A percentile compares a stretch with the other conserved stretches of the same genome.
phyloP scores from a whole-genome alignment of 2,113 vertebrate genomes.

The Indicator indicator region DNA sequence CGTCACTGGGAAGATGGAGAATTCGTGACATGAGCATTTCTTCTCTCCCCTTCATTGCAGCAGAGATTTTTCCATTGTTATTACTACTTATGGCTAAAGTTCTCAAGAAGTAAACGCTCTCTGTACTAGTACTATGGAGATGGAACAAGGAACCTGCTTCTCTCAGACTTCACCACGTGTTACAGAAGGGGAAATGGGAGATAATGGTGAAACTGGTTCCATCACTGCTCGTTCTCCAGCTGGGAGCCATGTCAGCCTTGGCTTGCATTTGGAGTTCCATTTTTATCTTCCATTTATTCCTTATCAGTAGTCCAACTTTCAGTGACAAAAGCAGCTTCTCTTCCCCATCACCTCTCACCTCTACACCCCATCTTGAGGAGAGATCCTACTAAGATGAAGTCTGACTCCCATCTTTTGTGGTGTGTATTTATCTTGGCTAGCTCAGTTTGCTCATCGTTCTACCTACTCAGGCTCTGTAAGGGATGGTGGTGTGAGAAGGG shows the following conservation, averaged over 20 bases:
- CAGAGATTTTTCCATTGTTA: not conserved
- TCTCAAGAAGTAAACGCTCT: not conserved
- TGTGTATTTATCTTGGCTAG: not conserved
- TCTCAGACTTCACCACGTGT: not conserved
- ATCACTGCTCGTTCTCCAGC: not conserved
- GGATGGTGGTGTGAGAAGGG: not conserved
- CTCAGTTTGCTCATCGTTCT: not conserved
- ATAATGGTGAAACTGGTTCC: not conserved
- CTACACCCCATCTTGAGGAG: not conserved
- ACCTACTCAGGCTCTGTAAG: not conserved
- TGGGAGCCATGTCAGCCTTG: slow-evolving; percentile 23
- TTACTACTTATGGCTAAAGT: not conserved
- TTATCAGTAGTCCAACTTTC: not conserved
- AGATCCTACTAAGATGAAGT: not conserved
- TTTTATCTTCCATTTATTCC: not conserved
- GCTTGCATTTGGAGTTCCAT: not conserved
- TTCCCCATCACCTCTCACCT: not conserved
- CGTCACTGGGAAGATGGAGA: not conserved
- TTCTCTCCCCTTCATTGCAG: slow-evolving; percentile 28
- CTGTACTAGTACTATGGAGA: not conserved
- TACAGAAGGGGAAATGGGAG: not conserved
- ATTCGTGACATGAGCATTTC: slow-evolving; percentile 6
- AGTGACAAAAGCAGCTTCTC: not conserved
- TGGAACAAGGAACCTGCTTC: not conserved
- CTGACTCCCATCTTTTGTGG: not conserved